Percentiles rank a stretch among this genome's conserved stretches.
phyloP scores from a whole-genome alignment of 2,113 vertebrate species.

The Chaetodon trifascialis region DNA sequence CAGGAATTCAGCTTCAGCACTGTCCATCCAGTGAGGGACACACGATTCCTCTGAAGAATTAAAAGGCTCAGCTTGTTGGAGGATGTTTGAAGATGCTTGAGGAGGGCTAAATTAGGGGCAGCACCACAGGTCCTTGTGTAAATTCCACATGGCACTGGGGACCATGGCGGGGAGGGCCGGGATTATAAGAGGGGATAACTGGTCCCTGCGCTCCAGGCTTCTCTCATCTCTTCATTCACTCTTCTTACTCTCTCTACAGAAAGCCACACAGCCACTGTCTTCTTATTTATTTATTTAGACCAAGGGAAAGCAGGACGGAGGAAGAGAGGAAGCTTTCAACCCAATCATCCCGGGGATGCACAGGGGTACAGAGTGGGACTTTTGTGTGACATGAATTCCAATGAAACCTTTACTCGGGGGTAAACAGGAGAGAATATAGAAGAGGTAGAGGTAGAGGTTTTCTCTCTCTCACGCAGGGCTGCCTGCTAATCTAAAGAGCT shows the following conservation, averaged over 20 bases:
- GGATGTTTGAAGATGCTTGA: constrained; percentile 76
- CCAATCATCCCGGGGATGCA: constrained; percentile 81
- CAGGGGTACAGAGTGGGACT: constrained; percentile 72
- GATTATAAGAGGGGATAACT: constrained; percentile 80
- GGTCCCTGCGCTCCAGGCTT: constrained; percentile 69
- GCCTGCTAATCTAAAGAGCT: constrained; percentile 70
- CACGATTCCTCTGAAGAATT: constrained; percentile 59
- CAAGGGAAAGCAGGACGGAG: constrained; percentile 46
- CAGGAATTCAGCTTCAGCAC: constrained; percentile 42
- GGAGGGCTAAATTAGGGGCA: constrained; percentile 77
- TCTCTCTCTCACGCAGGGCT: constrained; percentile 52
- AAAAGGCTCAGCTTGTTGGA: constrained; percentile 61
- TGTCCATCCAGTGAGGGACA: constrained; percentile 38
- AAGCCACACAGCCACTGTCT: constrained; percentile 66
- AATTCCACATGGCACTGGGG: constrained; percentile 70
- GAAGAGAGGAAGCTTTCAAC: constrained; percentile 76
- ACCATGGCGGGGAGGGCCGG: constrained; percentile 63
- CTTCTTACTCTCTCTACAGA: constrained; percentile 62
- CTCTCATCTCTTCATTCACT: constrained; percentile 76
- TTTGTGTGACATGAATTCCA: constrained; percentile 82
- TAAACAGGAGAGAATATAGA: constrained; percentile 60
- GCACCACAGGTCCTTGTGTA: constrained; percentile 72
- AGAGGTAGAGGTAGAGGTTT: constrained; percentile 51
- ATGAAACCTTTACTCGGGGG: constrained; percentile 76
- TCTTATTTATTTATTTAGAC: constrained; percentile 82